Percentiles rank a stretch among this genome's conserved stretches.
These are phyloP conservation scores for Masnerella sp. DNA, from an alignment of 2,888 invertebrate species.

Conservation along the genomic window DNA sequence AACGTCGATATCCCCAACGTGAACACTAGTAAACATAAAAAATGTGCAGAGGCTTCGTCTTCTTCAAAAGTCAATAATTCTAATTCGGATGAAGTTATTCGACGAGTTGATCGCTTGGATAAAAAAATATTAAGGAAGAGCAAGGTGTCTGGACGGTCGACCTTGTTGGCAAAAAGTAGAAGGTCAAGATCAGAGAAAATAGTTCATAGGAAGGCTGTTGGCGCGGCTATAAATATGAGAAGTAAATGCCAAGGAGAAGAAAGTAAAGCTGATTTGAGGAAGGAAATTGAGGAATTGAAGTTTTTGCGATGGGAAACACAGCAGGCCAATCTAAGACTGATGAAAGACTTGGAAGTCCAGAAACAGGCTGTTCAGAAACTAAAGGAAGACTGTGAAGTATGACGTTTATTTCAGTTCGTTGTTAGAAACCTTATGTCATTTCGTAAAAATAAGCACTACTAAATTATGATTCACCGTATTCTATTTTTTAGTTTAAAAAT, in stretches of 20 bases:
- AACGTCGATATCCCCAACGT: background rate
- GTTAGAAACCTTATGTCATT: too few relatives aligned
- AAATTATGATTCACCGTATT: too few relatives aligned
- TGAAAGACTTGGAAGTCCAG: constrained; percentile 65
- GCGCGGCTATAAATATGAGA: too few relatives aligned
- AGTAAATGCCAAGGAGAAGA: background rate
- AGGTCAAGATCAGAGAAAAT: constrained; percentile 18
- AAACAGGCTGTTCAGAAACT: constrained; percentile 65
- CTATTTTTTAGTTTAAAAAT: too few relatives aligned
- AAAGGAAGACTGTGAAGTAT: constrained; percentile 68
- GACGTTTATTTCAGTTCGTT: too few relatives aligned
- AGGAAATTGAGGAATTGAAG: constrained; percentile 66
- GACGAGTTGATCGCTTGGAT: background rate
- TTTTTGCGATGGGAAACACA: constrained; percentile 60
- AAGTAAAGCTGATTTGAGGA: constrained; percentile 18
- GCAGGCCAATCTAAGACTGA: constrained; percentile 65
- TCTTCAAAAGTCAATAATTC: too few relatives aligned
- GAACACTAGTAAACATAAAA: too few relatives aligned
- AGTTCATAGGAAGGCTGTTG: constrained; percentile 17
- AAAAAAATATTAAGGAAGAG: constrained; percentile 3
- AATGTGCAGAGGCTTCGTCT: too few relatives aligned
- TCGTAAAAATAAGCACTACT: too few relatives aligned
- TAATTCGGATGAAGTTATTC: too few relatives aligned
- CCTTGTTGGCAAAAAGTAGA: constrained; percentile 12
- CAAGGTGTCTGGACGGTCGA: constrained; percentile 1